Conservation (phyloP, 2,888 invertebrate species). For the Acrobeloides nanus region DNA sequence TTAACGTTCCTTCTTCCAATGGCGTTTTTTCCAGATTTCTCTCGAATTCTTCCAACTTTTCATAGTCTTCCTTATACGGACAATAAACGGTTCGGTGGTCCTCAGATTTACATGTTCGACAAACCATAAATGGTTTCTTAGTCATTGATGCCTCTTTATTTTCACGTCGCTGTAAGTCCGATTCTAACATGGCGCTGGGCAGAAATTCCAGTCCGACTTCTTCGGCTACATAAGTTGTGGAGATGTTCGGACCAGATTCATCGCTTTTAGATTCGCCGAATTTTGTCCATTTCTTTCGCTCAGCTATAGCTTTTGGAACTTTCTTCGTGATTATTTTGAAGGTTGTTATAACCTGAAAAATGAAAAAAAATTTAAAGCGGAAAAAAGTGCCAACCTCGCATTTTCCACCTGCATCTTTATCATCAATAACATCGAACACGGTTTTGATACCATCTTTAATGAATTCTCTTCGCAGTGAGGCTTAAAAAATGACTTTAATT, state of each 20-base stretch:
- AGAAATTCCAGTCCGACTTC: conserved; percentile 79
- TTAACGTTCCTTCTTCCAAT: no score
- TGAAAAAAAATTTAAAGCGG: no score
- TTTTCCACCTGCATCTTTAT: conserved; percentile 14
- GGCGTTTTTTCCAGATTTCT: no score
- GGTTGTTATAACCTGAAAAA: no score
- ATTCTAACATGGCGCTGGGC: conserved; percentile 47
- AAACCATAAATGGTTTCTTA: conserved; percentile 18
- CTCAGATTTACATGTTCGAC: conserved; percentile 50
- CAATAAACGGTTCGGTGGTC: conserved; percentile 98
- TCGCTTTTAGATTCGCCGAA: conserved; percentile 84
- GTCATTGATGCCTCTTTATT: conserved; percentile 40
- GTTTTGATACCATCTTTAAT: conserved; percentile 22
- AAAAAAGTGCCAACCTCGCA: no score
- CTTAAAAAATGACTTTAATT: conserved; percentile 11
- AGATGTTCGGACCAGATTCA: conserved; percentile 82
- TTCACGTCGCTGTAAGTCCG: conserved; percentile 55
- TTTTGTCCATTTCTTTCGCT: conserved; percentile 83
- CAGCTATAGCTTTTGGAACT: conserved; percentile 72
- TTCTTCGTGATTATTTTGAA: no score
- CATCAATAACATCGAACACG: conserved; percentile 16
- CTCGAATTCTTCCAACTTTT: no score
- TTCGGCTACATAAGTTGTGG: conserved; percentile 88
- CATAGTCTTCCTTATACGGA: conserved; percentile 70
- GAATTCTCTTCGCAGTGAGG: conserved; percentile 13